These are phyloP conservation scores for Brassicogethes aeneus DNA, from an alignment of 2,888 invertebrate genomes.

Conservation along the genomic window DNA sequence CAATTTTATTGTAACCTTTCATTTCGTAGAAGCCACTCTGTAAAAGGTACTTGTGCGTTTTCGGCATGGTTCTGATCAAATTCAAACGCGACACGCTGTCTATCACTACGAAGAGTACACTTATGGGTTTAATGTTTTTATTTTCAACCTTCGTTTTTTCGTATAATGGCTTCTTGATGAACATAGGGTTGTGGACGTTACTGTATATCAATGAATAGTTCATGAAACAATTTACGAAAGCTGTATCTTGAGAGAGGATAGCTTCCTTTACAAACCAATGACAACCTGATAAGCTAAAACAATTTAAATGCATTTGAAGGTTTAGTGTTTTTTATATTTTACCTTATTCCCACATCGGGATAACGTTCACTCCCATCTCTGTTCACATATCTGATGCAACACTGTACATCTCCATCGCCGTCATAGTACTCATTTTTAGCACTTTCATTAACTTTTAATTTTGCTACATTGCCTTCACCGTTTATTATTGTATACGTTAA, in stretches of 20 bases:
- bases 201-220: conserved; percentile 37
- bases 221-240: conserved; percentile 44
- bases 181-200: conserved; percentile 49
- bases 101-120: conserved; percentile 72
- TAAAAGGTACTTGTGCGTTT: conserved; percentile 57
- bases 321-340: neutral
- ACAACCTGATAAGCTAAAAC: conserved; percentile 3
- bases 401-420: neutral
- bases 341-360: neutral
- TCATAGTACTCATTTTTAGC: neutral
- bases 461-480: neutral
- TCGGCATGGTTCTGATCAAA: conserved; percentile 64
- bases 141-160: conserved; percentile 25
- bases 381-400: neutral
- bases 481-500: neutral
- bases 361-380: neutral
- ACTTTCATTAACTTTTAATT: neutral
- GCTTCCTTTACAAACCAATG: neutral
- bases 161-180: conserved; percentile 30
- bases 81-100: conserved; percentile 79
- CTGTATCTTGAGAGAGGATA: conserved; percentile 39
- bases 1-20: conserved; percentile 52
- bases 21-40: conserved; percentile 41
- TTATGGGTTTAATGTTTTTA: conserved; percentile 38
- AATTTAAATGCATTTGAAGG: neutral